phyloP scores from a whole-genome alignment of 2,888 invertebrate genomes.

The Alviniconcha strummeri region DNA sequence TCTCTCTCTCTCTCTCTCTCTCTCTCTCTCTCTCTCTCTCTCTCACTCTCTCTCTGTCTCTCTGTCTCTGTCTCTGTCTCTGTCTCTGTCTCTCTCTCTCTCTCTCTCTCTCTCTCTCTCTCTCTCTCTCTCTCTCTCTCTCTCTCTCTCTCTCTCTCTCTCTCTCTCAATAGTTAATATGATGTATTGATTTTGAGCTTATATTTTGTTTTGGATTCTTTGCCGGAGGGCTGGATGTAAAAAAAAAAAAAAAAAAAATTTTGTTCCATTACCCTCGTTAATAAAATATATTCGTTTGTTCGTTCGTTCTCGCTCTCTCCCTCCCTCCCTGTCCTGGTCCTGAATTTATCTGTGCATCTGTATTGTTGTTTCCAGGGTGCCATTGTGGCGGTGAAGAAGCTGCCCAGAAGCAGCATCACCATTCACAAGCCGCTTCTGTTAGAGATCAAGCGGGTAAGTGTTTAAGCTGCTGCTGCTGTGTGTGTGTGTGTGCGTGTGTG shows the following conservation, averaged over 20 bases:
- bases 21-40: neutral
- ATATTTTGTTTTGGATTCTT: too few species aligned
- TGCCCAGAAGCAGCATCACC: conserved; percentile 83
- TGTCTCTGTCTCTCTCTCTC: conserved; percentile 16
- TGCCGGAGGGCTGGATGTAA: too few species aligned
- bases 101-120: conserved; percentile 13
- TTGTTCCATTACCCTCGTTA: too few species aligned
- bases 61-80: conserved; percentile 24
- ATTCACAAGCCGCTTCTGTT: conserved; percentile 89
- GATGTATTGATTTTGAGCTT: too few species aligned
- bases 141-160: neutral
- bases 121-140: conserved; percentile 15
- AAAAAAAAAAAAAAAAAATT: too few species aligned
- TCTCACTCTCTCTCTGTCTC: neutral
- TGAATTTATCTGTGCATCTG: neutral
- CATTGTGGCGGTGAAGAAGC: conserved; percentile 90
- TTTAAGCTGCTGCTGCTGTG: neutral
- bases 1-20: neutral
- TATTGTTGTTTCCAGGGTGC: conserved; percentile 75
- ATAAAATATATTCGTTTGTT: neutral
- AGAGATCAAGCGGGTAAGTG: conserved; percentile 84
- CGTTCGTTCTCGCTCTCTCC: neutral
- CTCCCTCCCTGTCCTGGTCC: neutral
- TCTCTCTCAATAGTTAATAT: neutral
- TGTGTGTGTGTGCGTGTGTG: neutral